Percentiles rank a stretch among this genome's conserved stretches.
phyloP scores from a whole-genome alignment of 1,140 invertebrate genomes.

The Cydia splendana region DNA sequence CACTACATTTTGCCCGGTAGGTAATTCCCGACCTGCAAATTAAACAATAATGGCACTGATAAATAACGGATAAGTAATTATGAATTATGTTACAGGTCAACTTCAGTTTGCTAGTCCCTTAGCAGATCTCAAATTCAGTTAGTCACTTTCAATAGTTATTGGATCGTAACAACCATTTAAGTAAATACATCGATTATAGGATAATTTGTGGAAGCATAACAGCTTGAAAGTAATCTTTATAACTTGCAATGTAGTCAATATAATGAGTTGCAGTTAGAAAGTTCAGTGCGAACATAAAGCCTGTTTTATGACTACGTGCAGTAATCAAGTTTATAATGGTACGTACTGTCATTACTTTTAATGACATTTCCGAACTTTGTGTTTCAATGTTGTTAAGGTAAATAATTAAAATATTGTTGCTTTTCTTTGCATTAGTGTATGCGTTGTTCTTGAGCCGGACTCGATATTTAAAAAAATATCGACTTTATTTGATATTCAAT shows the following conservation, averaged over 20 bases:
- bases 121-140: neutral
- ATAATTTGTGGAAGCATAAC: slow-evolving; percentile 12
- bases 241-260: slow-evolving; percentile 8
- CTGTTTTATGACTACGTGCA: slow-evolving; percentile 25
- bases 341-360: slow-evolving; percentile 26
- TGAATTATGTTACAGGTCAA: neutral
- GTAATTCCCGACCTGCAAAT: slow-evolving; percentile 69
- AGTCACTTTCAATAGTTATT: neutral
- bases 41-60: slow-evolving; percentile 41
- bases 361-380: slow-evolving; percentile 18
- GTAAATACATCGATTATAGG: neutral
- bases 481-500: no score
- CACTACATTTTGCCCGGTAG: slow-evolving; percentile 73
- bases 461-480: neutral
- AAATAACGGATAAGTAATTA: slow-evolving; percentile 34
- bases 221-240: neutral
- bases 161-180: neutral
- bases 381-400: slow-evolving; percentile 7
- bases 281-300: slow-evolving; percentile 18
- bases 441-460: neutral
- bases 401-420: neutral
- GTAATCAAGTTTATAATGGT: slow-evolving; percentile 32
- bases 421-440: no score
- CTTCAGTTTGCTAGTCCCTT: neutral
- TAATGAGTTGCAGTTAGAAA: slow-evolving; percentile 6